phyloP scores from a whole-genome alignment of 2,797 vertebrate species.

The Sebastes hopkinsi region DNA sequence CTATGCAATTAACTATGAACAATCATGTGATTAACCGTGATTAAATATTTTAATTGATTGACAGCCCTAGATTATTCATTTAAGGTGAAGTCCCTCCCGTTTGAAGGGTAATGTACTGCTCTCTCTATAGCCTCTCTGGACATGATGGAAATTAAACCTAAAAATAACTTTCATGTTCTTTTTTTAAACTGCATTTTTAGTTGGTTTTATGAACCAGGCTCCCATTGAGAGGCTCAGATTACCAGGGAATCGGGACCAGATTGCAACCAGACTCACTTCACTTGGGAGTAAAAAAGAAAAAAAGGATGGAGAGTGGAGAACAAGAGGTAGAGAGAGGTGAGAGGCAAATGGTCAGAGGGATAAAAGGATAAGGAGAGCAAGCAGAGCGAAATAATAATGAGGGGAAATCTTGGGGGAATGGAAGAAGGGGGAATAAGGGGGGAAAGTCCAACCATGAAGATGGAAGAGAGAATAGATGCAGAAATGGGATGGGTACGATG shows the following conservation, averaged over 20 bases:
- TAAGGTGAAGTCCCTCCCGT: conserved; percentile 3
- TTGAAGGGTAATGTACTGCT: conserved; percentile 12
- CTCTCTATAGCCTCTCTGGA: background rate
- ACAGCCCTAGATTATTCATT: background rate
- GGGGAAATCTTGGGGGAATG: background rate
- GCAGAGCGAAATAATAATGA: conserved; percentile 44
- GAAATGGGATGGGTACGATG: conserved; percentile 18
- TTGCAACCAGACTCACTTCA: conserved; percentile 7
- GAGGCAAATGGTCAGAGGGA: conserved; percentile 1
- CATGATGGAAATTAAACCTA: conserved; percentile 22
- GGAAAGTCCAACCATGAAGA: background rate
- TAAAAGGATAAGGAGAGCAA: background rate
- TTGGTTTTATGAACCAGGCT: conserved; percentile 19
- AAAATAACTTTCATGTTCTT: conserved; percentile 5
- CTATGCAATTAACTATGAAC: too few relatives aligned
- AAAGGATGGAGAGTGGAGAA: background rate
- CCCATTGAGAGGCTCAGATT: conserved; percentile 33
- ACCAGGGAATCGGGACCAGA: conserved; percentile 31
- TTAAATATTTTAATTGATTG: too few relatives aligned
- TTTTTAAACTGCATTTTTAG: conserved; percentile 12
- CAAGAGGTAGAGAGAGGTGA: conserved; percentile 1
- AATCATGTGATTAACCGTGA: too few relatives aligned
- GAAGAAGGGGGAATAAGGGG: background rate
- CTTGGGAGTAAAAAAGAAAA: background rate
- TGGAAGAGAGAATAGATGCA: background rate